phyloP scores from a whole-genome alignment of 2,797 vertebrate genomes.

The Xiphophorus birchmanni region DNA sequence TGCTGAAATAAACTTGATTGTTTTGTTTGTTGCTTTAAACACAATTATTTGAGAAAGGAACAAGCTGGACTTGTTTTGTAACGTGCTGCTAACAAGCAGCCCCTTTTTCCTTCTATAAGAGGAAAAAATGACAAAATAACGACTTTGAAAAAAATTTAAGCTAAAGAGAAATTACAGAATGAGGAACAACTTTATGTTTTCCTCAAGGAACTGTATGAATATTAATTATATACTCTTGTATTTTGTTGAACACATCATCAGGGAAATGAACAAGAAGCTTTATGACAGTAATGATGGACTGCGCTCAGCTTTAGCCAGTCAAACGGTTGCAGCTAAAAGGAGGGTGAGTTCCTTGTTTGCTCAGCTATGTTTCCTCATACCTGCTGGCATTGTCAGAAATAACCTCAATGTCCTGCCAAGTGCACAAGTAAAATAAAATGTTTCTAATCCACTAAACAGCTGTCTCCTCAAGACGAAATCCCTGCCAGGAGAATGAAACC shows the following conservation, averaged over 20 bases:
- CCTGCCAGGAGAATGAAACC: constrained; percentile 71
- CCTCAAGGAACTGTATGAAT: neutral
- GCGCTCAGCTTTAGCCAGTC: constrained; percentile 63
- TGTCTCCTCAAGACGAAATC: constrained; percentile 63
- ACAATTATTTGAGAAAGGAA: neutral
- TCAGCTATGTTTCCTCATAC: constrained; percentile 26
- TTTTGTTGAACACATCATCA: constrained; percentile 27
- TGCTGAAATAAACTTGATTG: neutral
- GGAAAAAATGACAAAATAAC: neutral
- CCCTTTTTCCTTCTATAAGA: no score
- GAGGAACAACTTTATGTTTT: neutral
- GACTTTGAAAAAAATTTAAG: neutral
- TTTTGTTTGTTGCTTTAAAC: neutral
- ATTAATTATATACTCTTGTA: neutral
- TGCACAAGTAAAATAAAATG: constrained; percentile 10
- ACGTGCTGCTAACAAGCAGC: neutral
- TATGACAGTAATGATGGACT: constrained; percentile 82
- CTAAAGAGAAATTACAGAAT: neutral
- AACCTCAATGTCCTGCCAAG: constrained; percentile 16
- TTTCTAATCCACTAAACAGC: constrained; percentile 56
- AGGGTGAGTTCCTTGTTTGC: constrained; percentile 59
- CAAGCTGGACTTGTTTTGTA: neutral
- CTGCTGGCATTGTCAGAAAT: constrained; percentile 6
- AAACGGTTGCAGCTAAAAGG: constrained; percentile 56
- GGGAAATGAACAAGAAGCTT: constrained; percentile 78